Base-by-base conservation (phyloP, 2,888 invertebrate genomes). In the Balanococcus diminutus region DNA sequence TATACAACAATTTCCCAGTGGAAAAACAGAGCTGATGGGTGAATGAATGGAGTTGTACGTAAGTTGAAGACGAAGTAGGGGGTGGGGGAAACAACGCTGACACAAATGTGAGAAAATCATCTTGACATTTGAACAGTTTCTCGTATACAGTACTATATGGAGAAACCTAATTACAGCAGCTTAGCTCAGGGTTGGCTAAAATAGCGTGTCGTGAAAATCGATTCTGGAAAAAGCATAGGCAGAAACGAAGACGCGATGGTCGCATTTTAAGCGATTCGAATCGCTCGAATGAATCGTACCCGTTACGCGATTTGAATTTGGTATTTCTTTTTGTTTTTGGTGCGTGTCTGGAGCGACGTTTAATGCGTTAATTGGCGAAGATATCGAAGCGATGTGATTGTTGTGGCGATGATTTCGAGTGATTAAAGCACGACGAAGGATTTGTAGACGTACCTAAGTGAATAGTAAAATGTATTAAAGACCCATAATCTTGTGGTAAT, bases 31-130 rank as follows among this genome's bases (percentile, higher is more conserved):
- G 22, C 56, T 56, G 56, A 56, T 22, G 56, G 22, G 22, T 22
- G 56, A 6, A 56, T 19, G 56, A 56, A 56, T 56, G 56, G 11
- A 56, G 22, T n/a, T n/a, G 0, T 22, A 22, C 22, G 51, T 22
- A 19, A 36, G 31, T 1, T 14, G 6, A 67, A 25, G 67, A 25
- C 25, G 72, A 4, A 4, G 11, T 61, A 19, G 8, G 19, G 19
- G 6, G 22, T 19, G 22, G 61, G 19, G 6, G 4, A 19, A 4
- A 14, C 14, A 14, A 16, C 8, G 72, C 22, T 72, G 72, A 72
- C 31, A 72, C 31, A 72, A 72, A 72, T 72, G 31, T 36, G 75
- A 79, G 75, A 79, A 79, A 79, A 36, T 36, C 75, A 36, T 79
- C 75, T 79, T 79, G 75, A 79, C 75, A 36, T 79, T 79, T 36